Conservation (phyloP, 64 coral and sea anemone genomes). For the Exaiptasia diaphana region DNA sequence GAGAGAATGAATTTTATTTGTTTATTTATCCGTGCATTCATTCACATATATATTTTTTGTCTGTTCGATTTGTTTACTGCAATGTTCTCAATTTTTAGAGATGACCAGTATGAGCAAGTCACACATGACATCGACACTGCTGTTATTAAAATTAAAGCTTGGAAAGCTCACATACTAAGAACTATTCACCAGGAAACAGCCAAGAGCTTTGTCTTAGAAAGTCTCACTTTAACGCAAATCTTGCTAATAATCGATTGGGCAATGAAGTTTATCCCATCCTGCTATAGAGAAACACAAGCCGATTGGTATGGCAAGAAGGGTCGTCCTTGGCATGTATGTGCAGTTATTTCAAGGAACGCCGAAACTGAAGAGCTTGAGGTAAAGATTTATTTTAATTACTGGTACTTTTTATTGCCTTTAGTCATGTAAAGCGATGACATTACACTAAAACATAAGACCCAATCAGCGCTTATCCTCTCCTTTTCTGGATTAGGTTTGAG, state of each 20-base stretch:
- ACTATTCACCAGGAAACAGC: slow-evolving; percentile 39
- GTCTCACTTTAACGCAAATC: slow-evolving; percentile 15
- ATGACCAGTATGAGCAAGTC: slow-evolving; percentile 38
- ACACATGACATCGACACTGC: slow-evolving; percentile 32
- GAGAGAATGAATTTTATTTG: too few relatives aligned
- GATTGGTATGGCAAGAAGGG: slow-evolving; percentile 67
- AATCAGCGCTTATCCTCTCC: too few relatives aligned
- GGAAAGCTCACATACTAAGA: slow-evolving; percentile 58
- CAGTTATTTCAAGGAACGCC: slow-evolving; percentile 20
- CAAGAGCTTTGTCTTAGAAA: slow-evolving; percentile 23
- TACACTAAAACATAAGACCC: neutral
- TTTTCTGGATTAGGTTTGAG: too few relatives aligned
- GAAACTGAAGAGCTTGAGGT: slow-evolving; percentile 38
- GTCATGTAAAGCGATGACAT: neutral
- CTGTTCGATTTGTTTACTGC: neutral
- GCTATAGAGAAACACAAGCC: slow-evolving; percentile 30
- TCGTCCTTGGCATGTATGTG: slow-evolving; percentile 44
- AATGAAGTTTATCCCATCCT: slow-evolving; percentile 53
- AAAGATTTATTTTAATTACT: neutral
- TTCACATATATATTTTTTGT: too few relatives aligned
- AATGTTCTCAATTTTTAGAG: neutral
- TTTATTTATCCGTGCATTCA: too few relatives aligned
- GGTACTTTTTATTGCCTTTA: neutral
- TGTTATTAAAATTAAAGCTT: slow-evolving; percentile 18
- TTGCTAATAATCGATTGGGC: slow-evolving; percentile 60